Conservation (phyloP, 2,797 vertebrate genomes). For the Falco columbarius region DNA sequence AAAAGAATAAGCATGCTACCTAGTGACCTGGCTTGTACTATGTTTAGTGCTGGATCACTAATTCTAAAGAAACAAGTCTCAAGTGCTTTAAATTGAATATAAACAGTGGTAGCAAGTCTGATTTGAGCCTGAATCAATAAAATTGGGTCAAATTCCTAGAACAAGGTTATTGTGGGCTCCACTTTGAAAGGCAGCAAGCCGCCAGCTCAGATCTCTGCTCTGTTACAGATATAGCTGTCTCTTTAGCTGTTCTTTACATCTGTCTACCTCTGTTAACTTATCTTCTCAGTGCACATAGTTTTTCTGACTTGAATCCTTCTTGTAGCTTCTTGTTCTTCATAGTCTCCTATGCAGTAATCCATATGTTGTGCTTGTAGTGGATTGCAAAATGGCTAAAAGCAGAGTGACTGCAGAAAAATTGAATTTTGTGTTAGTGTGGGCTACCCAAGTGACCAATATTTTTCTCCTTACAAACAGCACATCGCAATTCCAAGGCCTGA, state of each 20-base stretch:
- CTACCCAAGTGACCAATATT: background rate
- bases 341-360: background rate
- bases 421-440: background rate
- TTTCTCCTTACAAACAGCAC: conserved; percentile 78
- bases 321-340: background rate
- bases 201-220: background rate
- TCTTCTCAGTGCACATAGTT: rapidly evolving
- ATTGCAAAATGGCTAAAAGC: background rate
- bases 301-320: rapidly evolving
- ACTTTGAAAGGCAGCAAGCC: background rate
- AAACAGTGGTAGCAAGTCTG: background rate
- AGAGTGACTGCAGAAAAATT: rapidly evolving
- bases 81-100: background rate
- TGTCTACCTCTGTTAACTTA: background rate
- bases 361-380: rapidly evolving
- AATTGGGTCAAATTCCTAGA: conserved; percentile 9
- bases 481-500: conserved; percentile 92
- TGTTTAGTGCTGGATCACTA: conserved; percentile 28
- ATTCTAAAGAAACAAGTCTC: background rate
- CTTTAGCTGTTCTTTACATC: background rate
- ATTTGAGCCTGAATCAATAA: background rate
- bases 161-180: background rate
- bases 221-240: background rate
- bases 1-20: conserved; percentile 27
- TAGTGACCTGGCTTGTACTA: background rate